These are phyloP conservation scores for Mus caroli DNA, from an alignment of 2,797 vertebrate species.

Conservation along the genomic window DNA sequence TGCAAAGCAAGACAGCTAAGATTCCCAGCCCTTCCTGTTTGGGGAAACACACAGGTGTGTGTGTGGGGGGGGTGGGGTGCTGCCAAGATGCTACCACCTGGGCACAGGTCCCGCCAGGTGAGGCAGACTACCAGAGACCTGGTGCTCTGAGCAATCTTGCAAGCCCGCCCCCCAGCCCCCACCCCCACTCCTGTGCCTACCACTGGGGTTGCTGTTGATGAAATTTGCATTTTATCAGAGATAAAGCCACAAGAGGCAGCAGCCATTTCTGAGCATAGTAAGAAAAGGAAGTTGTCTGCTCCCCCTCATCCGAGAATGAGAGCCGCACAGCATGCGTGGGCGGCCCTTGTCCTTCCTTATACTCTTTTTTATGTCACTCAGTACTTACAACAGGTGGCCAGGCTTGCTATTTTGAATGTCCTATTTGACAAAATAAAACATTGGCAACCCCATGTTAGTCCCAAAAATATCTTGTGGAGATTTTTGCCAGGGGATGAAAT, in stretches of 20 bases:
- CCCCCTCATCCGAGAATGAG: background rate
- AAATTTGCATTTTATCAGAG: background rate
- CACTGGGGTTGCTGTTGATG: background rate
- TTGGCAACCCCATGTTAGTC: conserved; percentile 36
- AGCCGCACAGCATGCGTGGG: background rate
- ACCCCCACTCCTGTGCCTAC: background rate
- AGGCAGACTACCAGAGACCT: background rate
- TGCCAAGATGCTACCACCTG: background rate
- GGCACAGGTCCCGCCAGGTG: background rate
- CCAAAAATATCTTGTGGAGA: conserved; percentile 57
- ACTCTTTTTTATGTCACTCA: background rate
- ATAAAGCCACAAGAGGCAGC: background rate
- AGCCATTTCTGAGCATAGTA: background rate
- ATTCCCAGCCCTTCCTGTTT: background rate
- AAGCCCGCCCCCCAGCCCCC: background rate
- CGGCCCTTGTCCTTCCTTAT: background rate
- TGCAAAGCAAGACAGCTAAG: background rate
- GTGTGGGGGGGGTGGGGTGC: too few relatives aligned
- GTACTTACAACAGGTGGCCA: conserved; percentile 17
- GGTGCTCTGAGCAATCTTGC: background rate
- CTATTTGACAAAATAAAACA: conserved; percentile 72
- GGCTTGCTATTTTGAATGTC: conserved; percentile 70
- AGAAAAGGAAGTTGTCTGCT: background rate
- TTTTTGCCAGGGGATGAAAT: conserved; percentile 47
- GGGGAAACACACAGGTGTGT: background rate